Percentiles rank a stretch among this genome's conserved stretches.
These are phyloP conservation scores for Psococerastis gibbosa DNA, from an alignment of 2,888 invertebrate genomes.

Conservation along the genomic window DNA sequence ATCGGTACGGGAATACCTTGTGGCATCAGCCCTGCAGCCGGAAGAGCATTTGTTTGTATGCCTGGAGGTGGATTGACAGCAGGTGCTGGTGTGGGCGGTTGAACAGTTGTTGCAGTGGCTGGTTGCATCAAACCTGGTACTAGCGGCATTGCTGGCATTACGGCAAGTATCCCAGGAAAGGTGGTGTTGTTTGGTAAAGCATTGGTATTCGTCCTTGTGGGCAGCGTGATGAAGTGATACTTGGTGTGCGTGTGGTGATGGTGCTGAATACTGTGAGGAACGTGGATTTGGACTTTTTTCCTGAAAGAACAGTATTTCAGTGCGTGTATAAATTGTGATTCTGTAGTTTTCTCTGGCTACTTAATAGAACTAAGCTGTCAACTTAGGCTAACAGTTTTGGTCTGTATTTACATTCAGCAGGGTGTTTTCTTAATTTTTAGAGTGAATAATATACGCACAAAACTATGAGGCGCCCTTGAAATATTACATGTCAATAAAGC, in stretches of 20 bases:
- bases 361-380: no score
- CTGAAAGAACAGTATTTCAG: no score
- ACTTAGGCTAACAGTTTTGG: no score
- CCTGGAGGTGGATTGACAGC: background rate
- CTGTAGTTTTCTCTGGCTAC: no score
- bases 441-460: no score
- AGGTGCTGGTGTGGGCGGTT: background rate
- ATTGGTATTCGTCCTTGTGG: background rate
- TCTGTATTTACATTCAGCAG: no score
- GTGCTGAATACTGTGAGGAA: background rate
- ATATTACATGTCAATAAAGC: no score
- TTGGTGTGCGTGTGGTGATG: constrained; percentile 1
- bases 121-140: background rate
- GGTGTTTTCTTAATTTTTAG: no score
- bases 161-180: background rate
- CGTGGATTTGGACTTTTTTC: background rate
- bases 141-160: background rate
- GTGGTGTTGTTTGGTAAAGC: background rate
- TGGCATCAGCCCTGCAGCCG: background rate
- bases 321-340: no score
- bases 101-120: background rate
- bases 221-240: background rate
- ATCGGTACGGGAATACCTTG: background rate
- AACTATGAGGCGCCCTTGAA: no score
- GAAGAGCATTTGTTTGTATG: background rate